phyloP scores from a whole-genome alignment of 2,113 vertebrate genomes.

The Lutjanus erythropterus region DNA sequence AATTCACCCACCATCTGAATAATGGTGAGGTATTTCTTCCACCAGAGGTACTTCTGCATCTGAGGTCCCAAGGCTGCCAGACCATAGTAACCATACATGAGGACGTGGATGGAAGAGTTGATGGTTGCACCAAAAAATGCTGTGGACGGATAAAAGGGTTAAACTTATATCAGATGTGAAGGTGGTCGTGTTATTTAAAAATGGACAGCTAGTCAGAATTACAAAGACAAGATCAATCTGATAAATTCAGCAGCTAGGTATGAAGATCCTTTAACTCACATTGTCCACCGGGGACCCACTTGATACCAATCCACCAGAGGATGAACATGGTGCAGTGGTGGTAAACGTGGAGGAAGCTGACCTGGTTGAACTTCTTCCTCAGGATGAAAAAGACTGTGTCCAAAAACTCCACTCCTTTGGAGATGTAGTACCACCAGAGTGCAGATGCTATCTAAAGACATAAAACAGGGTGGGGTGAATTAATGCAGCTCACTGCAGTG shows the following conservation, averaged over 20 bases:
- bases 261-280: constrained; percentile 83
- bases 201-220: fast-evolving
- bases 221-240: background rate
- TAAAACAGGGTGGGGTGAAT: background rate
- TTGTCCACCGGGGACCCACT: constrained; percentile 98
- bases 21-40: constrained; percentile 99
- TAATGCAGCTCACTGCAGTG: background rate
- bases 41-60: constrained; percentile 98
- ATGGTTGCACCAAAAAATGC: constrained; percentile 97
- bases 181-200: background rate
- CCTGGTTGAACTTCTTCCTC: constrained; percentile 98
- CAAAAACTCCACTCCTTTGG: constrained; percentile 98
- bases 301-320: constrained; percentile 99
- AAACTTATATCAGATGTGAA: background rate
- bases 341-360: constrained; percentile 99
- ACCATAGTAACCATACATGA: constrained; percentile 98
- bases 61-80: constrained; percentile 95
- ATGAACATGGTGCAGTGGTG: constrained; percentile 99
- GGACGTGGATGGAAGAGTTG: constrained; percentile 95
- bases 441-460: constrained; percentile 94
- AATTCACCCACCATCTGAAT: constrained; percentile 91
- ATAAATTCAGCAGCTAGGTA: background rate
- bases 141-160: constrained; percentile 71
- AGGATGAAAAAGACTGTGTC: constrained; percentile 99
- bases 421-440: constrained; percentile 99